Percentiles rank a stretch among this genome's conserved stretches.
Evolutionary conservation across 2,113 vertebrate species (phyloP).

Genomic region (Patagioenas fasciata): DNA sequence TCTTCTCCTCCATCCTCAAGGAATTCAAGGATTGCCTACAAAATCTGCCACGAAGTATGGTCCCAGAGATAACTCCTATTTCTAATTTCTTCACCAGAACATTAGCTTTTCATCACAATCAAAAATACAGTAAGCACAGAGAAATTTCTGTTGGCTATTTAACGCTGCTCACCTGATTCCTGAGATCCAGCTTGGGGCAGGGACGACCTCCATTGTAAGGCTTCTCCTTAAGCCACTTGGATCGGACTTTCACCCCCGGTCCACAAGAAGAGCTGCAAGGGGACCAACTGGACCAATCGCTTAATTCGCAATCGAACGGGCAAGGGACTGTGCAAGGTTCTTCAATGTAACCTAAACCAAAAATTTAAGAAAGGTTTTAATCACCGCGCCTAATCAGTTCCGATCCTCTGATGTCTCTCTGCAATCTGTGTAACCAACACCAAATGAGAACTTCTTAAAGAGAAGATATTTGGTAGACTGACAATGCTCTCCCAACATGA

Average conservation of each 20-base stretch:
- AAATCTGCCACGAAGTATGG: neutral
- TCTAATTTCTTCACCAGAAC: neutral
- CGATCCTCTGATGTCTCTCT: neutral
- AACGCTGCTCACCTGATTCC: conserved; percentile 90
- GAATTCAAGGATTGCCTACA: neutral
- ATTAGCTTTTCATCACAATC: neutral
- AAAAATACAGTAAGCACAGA: neutral
- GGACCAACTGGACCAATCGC: conserved; percentile 93
- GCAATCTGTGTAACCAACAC: neutral
- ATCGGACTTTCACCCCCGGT: conserved; percentile 86
- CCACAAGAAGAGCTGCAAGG: conserved; percentile 91
- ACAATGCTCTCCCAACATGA: rapidly evolving
- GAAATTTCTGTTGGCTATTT: neutral
- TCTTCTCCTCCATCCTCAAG: neutral
- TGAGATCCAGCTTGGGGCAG: conserved; percentile 93
- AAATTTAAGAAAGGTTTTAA: conserved; percentile 41
- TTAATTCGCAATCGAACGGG: conserved; percentile 95
- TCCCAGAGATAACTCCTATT: neutral
- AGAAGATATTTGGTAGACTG: neutral
- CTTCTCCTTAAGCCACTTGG: conserved; percentile 94
- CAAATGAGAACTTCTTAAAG: neutral
- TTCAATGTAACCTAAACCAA: conserved; percentile 86
- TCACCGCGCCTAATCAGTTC: rapidly evolving
- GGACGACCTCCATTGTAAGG: conserved; percentile 94
- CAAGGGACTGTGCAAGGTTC: conserved; percentile 89